Evolutionary conservation across 2,113 vertebrate species (phyloP).

Genomic region (Lophochroa leadbeateri): DNA sequence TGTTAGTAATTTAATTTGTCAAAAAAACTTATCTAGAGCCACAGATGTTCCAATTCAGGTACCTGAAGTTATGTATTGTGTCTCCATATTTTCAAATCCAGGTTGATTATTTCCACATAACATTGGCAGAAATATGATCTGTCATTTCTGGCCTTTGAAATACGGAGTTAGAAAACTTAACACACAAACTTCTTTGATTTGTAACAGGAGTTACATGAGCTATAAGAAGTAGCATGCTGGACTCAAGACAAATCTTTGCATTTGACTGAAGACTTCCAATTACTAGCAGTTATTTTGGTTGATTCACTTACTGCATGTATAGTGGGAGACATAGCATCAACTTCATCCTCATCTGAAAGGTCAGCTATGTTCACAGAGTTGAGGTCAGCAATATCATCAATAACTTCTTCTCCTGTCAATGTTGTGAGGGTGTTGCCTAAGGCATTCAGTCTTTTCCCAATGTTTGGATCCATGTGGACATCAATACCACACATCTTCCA

Average conservation of each 20-base stretch:
- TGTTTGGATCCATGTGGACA: conserved; percentile 99
- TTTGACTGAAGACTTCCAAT: background rate
- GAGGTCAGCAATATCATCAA: conserved; percentile 92
- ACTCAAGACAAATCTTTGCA: background rate
- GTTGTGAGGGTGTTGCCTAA: conserved; percentile 95
- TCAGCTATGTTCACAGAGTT: conserved; percentile 91
- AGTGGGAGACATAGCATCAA: conserved; percentile 90
- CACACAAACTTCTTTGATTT: background rate
- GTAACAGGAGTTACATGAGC: background rate
- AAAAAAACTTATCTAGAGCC: background rate
- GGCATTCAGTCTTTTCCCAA: conserved; percentile 94
- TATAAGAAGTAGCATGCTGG: background rate
- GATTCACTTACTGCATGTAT: conserved; percentile 84
- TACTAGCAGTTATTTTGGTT: background rate
- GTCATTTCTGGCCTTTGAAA: background rate
- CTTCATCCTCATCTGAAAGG: conserved; percentile 93
- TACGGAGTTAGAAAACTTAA: background rate
- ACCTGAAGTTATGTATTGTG: background rate
- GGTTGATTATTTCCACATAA: background rate
- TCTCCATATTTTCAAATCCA: background rate
- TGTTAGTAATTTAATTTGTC: background rate
- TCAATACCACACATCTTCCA: conserved; percentile 99
- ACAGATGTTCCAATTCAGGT: background rate
- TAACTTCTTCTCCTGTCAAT: conserved; percentile 93
- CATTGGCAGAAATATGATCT: background rate